Percentiles rank a stretch among this genome's conserved stretches.
phyloP scores from a whole-genome alignment of 1,140 invertebrate species.

The Mactra quadrangularis region DNA sequence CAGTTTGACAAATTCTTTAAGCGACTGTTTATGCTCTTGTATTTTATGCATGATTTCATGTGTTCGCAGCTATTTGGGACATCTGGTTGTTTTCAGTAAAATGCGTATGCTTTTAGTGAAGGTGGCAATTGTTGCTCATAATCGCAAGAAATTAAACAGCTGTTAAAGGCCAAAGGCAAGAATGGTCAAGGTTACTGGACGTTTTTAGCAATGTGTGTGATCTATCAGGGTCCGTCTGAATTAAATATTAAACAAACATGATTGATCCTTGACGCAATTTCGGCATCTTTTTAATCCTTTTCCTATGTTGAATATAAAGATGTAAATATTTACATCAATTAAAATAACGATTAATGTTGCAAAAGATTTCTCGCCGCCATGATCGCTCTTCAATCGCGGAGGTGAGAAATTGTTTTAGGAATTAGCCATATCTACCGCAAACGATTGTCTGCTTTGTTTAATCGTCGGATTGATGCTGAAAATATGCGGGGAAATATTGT shows the following conservation, averaged over 20 bases:
- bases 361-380: constrained; percentile 27
- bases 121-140: no score
- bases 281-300: constrained; percentile 24
- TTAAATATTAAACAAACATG: constrained; percentile 37
- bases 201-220: constrained; percentile 3
- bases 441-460: constrained; percentile 31
- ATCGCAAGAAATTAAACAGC: no score
- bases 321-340: constrained; percentile 51
- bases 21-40: no score
- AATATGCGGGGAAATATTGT: neutral
- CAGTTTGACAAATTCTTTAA: no score
- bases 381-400: neutral
- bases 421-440: constrained; percentile 41
- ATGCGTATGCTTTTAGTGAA: no score
- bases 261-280: constrained; percentile 3
- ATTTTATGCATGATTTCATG: no score
- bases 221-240: constrained; percentile 15
- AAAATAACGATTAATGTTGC: constrained; percentile 21
- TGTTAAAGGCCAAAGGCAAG: no score
- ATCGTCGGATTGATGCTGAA: constrained; percentile 19
- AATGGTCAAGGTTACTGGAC: no score
- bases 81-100: no score
- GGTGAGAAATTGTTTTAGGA: constrained; percentile 50
- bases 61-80: no score
- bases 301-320: constrained; percentile 8